Evolutionary conservation across 2,888 invertebrate genomes (phyloP).

Genomic region (Epiperipatus broadwayi): DNA sequence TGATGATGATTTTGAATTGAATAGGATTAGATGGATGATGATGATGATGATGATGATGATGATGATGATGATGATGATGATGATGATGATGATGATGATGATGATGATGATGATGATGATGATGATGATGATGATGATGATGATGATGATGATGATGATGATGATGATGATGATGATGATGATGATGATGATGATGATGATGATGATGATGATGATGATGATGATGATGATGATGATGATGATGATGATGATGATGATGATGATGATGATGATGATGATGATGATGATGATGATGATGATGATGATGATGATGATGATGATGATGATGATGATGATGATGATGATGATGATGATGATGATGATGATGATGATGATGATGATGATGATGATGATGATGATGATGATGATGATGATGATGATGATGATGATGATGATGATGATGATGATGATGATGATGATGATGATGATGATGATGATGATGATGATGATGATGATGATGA

Average conservation of each 20-base stretch:
- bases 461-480: conserved; percentile 15
- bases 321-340: conserved; percentile 12
- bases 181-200: conserved; percentile 9
- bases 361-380: conserved; percentile 16
- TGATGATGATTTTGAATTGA: too few species aligned
- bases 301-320: conserved; percentile 8
- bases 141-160: conserved; percentile 9
- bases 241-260: conserved; percentile 8
- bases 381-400: conserved; percentile 16
- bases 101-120: conserved; percentile 10
- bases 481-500: conserved; percentile 16
- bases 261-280: conserved; percentile 8
- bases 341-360: conserved; percentile 15
- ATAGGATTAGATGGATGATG: too few species aligned
- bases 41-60: conserved; percentile 10
- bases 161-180: conserved; percentile 8
- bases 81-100: conserved; percentile 8
- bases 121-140: conserved; percentile 9
- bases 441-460: conserved; percentile 16
- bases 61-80: conserved; percentile 10
- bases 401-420: conserved; percentile 16
- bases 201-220: conserved; percentile 9
- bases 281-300: conserved; percentile 8
- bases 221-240: conserved; percentile 10
- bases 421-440: conserved; percentile 16